A percentile compares a stretch with the other conserved stretches of the same genome.
phyloP scores from a whole-genome alignment of 2,797 vertebrate genomes.

The Myripristis murdjan region DNA sequence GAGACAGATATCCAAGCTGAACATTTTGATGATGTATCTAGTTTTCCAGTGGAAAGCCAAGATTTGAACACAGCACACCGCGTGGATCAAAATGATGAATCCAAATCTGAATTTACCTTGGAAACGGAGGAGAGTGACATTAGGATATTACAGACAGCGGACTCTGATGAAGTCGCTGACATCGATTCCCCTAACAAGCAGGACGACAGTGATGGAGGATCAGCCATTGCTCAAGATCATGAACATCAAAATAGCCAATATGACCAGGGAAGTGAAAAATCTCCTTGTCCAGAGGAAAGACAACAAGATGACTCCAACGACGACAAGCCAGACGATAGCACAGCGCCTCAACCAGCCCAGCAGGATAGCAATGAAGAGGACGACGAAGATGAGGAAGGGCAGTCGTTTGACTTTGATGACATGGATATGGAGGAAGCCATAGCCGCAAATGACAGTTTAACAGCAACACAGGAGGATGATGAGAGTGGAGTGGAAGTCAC shows the following conservation, averaged over 20 bases:
- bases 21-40: neutral
- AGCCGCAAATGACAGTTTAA: neutral
- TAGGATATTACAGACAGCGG: neutral
- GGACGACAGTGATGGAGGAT: slow-evolving; percentile 10
- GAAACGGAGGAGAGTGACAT: slow-evolving; percentile 8
- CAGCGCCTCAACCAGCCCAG: neutral
- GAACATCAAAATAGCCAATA: slow-evolving; percentile 12
- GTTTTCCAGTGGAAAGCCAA: slow-evolving; percentile 4
- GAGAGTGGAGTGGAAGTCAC: slow-evolving; percentile 43
- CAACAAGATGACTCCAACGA: slow-evolving; percentile 6
- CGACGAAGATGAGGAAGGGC: slow-evolving; percentile 69
- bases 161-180: slow-evolving; percentile 21
- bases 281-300: neutral
- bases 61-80: slow-evolving; percentile 1
- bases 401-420: slow-evolving; percentile 79
- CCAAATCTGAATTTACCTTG: neutral
- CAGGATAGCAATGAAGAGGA: slow-evolving; percentile 48
- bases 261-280: slow-evolving; percentile 8
- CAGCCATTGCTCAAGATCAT: neutral
- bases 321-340: slow-evolving; percentile 25
- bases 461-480: slow-evolving; percentile 22
- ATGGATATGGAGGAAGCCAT: slow-evolving; percentile 66
- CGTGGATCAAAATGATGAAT: slow-evolving; percentile 11
- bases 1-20: slow-evolving; percentile 7
- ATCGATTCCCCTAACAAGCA: neutral